A percentile compares a stretch with the other conserved stretches of the same genome.
phyloP scores from a whole-genome alignment of 53 echinoderm and acorn worm species.

The Patiria pectinifera region DNA sequence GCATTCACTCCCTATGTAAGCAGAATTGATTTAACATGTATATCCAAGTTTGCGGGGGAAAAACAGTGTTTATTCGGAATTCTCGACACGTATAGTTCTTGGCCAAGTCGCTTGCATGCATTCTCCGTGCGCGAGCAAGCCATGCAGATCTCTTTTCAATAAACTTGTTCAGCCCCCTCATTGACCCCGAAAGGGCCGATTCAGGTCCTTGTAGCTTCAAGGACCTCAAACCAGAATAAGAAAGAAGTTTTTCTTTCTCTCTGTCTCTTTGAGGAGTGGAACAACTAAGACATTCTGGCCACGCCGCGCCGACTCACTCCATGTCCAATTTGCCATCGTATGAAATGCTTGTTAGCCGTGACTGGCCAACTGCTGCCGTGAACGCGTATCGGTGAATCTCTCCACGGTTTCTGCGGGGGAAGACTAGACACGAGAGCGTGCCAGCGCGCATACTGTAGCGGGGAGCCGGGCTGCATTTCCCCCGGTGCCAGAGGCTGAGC shows the following conservation, averaged over 20 bases:
- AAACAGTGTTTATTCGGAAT: slow-evolving; percentile 7
- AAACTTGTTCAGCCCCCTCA: slow-evolving; percentile 19
- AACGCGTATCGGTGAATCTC: slow-evolving; percentile 3
- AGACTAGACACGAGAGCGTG: background rate
- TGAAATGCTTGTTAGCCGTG: slow-evolving; percentile 40
- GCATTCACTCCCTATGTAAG: no score
- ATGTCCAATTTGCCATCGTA: slow-evolving; percentile 40
- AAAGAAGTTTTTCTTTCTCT: background rate
- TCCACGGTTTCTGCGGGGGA: slow-evolving; percentile 26
- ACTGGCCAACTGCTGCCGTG: slow-evolving; percentile 51
- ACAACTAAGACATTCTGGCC: slow-evolving; percentile 9
- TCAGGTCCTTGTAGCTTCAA: slow-evolving; percentile 9
- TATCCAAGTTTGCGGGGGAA: no score
- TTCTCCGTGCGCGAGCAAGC: slow-evolving; percentile 5
- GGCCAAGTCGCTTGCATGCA: slow-evolving; percentile 38
- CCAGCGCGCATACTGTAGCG: slow-evolving; percentile 12
- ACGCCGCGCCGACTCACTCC: slow-evolving; percentile 45
- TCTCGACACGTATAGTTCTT: slow-evolving; percentile 20
- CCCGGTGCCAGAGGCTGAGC: slow-evolving; percentile 1
- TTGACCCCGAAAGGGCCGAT: slow-evolving; percentile 54
- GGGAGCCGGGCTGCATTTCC: slow-evolving; percentile 2
- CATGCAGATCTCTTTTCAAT: slow-evolving; percentile 30
- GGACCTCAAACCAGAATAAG: slow-evolving; percentile 21
- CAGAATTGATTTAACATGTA: no score
- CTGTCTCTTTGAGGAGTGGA: background rate